These are phyloP conservation scores for Stictocephala bisonia DNA, from an alignment of 2,888 invertebrate species.

Conservation along the genomic window DNA sequence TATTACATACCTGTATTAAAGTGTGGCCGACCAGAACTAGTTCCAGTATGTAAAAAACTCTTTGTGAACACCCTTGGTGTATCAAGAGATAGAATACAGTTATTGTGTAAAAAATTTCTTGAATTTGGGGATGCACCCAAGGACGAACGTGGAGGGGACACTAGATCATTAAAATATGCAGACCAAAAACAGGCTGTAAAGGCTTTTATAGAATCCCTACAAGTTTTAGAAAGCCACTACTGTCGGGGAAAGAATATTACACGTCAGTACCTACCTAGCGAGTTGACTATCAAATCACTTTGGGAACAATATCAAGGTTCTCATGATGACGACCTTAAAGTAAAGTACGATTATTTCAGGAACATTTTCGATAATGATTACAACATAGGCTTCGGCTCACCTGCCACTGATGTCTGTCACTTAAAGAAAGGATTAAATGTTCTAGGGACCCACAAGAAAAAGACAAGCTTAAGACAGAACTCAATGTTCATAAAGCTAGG, in stretches of 20 bases:
- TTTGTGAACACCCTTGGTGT: neutral
- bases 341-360: slow-evolving; percentile 38
- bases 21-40: too few relatives aligned
- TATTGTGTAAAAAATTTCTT: too few relatives aligned
- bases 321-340: neutral
- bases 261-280: slow-evolving; percentile 42
- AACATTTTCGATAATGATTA: slow-evolving; percentile 37
- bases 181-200: slow-evolving; percentile 6
- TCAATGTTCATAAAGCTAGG: neutral
- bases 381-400: slow-evolving; percentile 47
- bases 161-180: neutral
- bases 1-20: neutral
- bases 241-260: slow-evolving; percentile 9
- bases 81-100: neutral
- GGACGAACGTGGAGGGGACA: too few relatives aligned
- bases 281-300: slow-evolving; percentile 32
- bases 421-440: too few relatives aligned
- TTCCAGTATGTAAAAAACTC: neutral
- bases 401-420: slow-evolving; percentile 46
- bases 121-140: neutral
- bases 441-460: too few relatives aligned
- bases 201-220: slow-evolving; percentile 26
- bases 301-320: slow-evolving; percentile 29
- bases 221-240: slow-evolving; percentile 27
- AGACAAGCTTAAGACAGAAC: too few relatives aligned